These are phyloP conservation scores for Crossocerus cetratus DNA, from an alignment of 2,888 invertebrate genomes.

Conservation along the genomic window DNA sequence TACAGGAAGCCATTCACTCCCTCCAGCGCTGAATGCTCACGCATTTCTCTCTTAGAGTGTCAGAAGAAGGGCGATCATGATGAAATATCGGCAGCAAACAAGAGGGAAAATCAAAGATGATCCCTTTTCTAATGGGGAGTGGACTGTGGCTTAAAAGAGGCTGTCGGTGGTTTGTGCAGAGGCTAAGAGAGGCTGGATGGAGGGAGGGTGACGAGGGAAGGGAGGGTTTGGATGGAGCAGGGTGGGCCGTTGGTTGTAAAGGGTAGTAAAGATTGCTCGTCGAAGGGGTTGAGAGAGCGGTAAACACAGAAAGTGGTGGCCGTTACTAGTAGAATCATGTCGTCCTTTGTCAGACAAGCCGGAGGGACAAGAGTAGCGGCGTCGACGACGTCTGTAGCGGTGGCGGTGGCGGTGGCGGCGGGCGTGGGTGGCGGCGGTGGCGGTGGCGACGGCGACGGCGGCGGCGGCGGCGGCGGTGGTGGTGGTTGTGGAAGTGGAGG, in stretches of 20 bases:
- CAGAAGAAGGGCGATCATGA: constrained; percentile 10
- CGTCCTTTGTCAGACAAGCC: constrained; percentile 32
- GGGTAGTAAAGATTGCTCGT: constrained; percentile 20
- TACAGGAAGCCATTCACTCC: constrained; percentile 47
- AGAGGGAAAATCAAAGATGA: constrained; percentile 6
- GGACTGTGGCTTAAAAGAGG: no score
- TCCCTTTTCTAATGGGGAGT: no score
- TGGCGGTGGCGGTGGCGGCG: constrained; percentile 28
- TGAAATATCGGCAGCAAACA: no score
- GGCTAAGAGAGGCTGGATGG: neutral
- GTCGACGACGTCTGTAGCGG: constrained; percentile 12
- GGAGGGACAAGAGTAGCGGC: neutral
- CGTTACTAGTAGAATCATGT: constrained; percentile 25
- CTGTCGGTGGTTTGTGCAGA: no score
- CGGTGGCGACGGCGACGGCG: constrained; percentile 20
- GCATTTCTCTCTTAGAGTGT: constrained; percentile 24
- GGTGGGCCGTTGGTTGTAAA: constrained; percentile 15
- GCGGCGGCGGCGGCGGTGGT: constrained; percentile 9
- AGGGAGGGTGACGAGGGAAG: neutral
- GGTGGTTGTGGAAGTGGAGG: constrained; percentile 36
- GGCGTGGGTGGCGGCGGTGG: constrained; percentile 20
- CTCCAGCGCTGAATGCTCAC: constrained; percentile 21
- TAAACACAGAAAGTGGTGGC: constrained; percentile 22
- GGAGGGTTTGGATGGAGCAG: neutral
- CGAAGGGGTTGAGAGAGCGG: constrained; percentile 4